Evolutionary conservation across 2,797 vertebrate genomes (phyloP), one percentile per base, ranked within the genome.

Genomic region (Poeciliopsis gracilis): DNA sequence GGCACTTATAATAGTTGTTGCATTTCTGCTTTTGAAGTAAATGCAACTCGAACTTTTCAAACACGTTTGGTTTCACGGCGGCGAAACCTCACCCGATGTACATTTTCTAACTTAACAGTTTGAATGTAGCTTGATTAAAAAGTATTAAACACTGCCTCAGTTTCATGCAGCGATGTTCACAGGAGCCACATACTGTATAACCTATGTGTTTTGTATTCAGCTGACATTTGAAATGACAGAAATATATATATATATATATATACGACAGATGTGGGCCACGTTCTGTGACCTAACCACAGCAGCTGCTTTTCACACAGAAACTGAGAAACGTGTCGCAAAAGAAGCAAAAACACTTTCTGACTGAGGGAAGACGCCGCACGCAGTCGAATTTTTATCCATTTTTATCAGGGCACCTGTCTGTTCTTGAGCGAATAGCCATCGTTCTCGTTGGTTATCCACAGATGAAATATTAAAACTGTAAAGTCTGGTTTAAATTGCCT

Each of bases 221-320:
- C 75, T 89, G 84, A 89, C 86, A 89, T 91, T 90, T 87, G 83
- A 84, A 88, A 55, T 55, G 53, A 12, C 12, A 25, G 8, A 23
- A 25, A 51, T 51, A 51, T 49, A 16, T 23, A 47, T 47, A 51
- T 51, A 51, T 49, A 16, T 23, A 47, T 47, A 23, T 13, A n/a
- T 0, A 70, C 51, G 51, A 71, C 33, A 9, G 45, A 80, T 71
- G 78, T 28, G 43, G 80, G 85, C 81, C 69, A 18, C 77, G 79
- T 77, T 73, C 55, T n/a, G 74, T 67, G 70, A 76, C 78, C 77
- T 53, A 47, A 81, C 51, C 78, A 69, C 8, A 75, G 80, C 78
- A 55, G 67, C 25, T 51, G 73, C 70, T 69, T 85, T 80, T 80
- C 45, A 73, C 18, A 67, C 71, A 80, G 7, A 33, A 55, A 46